Evolutionary conservation across 1,140 invertebrate species (phyloP).

Genomic region (Odontomachus brunneus): DNA sequence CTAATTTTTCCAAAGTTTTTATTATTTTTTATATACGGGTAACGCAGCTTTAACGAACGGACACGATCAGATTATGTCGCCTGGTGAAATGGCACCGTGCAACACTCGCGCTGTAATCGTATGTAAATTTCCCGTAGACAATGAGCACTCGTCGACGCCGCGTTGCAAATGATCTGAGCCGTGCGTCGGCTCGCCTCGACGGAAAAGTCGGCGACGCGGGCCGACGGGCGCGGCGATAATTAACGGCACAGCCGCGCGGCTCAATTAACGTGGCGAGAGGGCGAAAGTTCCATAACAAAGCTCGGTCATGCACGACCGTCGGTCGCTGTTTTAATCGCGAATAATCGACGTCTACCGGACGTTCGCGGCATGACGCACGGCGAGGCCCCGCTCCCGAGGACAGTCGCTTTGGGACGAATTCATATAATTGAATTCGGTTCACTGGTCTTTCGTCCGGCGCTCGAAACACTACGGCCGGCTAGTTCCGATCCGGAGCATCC

Average conservation of each 20-base stretch:
- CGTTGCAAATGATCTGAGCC: neutral
- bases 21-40: too few species aligned
- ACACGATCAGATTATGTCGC: neutral
- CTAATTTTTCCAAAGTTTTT: too few species aligned
- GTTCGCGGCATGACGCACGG: conserved; percentile 6
- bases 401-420: conserved; percentile 72
- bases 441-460: conserved; percentile 74
- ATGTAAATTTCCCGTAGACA: conserved; percentile 3
- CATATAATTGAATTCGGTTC: conserved; percentile 81
- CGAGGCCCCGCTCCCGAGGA: conserved; percentile 64
- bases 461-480: conserved; percentile 75
- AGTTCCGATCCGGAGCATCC: conserved; percentile 64
- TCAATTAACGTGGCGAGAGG: conserved; percentile 60
- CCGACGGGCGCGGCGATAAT: conserved; percentile 56
- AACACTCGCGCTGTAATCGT: neutral
- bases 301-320: conserved; percentile 57
- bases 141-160: neutral
- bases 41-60: conserved; percentile 13
- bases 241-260: conserved; percentile 52
- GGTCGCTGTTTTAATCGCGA: conserved; percentile 68
- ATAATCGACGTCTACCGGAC: conserved; percentile 70
- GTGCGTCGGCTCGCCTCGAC: neutral
- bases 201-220: conserved; percentile 12
- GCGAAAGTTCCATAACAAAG: conserved; percentile 69
- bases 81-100: neutral